Conservation (phyloP, 2,888 invertebrate genomes). For the Zaprionus bogoriensis region DNA sequence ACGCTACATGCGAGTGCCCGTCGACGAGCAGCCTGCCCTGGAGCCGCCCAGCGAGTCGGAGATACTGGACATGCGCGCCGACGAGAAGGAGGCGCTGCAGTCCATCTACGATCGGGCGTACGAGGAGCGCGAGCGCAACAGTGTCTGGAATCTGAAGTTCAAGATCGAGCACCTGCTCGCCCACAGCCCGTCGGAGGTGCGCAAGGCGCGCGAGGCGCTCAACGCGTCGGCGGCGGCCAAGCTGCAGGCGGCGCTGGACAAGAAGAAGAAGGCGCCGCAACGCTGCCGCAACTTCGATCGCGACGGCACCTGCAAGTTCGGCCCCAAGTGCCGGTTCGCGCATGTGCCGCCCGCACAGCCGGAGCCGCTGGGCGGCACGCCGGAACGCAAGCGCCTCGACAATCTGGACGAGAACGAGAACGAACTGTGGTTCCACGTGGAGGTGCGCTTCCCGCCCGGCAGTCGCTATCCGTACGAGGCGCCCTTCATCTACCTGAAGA, state of each 20-base stretch:
- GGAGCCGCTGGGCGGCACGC: conserved; percentile 6
- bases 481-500: conserved; percentile 88
- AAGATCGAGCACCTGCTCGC: conserved; percentile 87
- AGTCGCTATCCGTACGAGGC: conserved; percentile 89
- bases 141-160: conserved; percentile 88
- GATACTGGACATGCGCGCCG: conserved; percentile 86
- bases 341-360: conserved; percentile 84
- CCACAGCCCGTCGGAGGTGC: conserved; percentile 84
- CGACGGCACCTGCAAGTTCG: conserved; percentile 88
- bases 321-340: conserved; percentile 89
- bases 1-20: conserved; percentile 85
- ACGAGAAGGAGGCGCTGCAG: conserved; percentile 89
- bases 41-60: conserved; percentile 82
- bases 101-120: conserved; percentile 90
- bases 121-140: conserved; percentile 87
- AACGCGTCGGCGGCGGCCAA: conserved; percentile 81
- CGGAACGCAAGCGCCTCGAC: conserved; percentile 46
- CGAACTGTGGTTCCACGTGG: conserved; percentile 86
- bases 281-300: conserved; percentile 85
- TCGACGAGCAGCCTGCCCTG: conserved; percentile 16
- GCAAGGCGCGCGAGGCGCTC: conserved; percentile 80
- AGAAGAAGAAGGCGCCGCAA: conserved; percentile 77
- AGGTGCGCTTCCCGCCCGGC: conserved; percentile 89
- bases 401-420: conserved; percentile 77
- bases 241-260: conserved; percentile 53